These are phyloP conservation scores for Battus philenor DNA, from an alignment of 1,140 invertebrate genomes.

Conservation along the genomic window DNA sequence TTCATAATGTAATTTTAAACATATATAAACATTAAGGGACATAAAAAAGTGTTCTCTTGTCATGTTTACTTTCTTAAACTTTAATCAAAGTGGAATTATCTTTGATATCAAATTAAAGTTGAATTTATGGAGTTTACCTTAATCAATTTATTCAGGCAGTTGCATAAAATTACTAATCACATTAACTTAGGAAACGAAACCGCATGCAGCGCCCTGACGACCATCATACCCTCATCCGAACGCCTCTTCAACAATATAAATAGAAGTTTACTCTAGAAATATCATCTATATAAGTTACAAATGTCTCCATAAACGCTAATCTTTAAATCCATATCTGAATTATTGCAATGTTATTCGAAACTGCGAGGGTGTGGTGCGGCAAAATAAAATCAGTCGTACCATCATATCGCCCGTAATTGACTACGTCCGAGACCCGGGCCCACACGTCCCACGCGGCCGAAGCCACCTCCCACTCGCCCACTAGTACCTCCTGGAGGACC, in stretches of 20 bases:
- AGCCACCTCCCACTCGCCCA: background rate
- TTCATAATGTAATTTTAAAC: too few species aligned
- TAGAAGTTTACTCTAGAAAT: slow-evolving; percentile 12
- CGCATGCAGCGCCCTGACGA: background rate
- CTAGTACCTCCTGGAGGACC: slow-evolving; percentile 12
- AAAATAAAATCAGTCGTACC: slow-evolving; percentile 28
- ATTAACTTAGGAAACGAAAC: slow-evolving; percentile 15
- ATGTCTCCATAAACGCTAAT: background rate
- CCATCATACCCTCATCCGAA: slow-evolving; percentile 2
- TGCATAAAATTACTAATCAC: slow-evolving; percentile 14
- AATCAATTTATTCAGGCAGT: too few species aligned
- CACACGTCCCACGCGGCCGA: slow-evolving; percentile 6
- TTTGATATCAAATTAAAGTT: too few species aligned
- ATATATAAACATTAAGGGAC: too few species aligned
- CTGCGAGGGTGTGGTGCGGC: slow-evolving; percentile 6
- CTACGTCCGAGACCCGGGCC: slow-evolving; percentile 16
- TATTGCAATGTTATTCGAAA: slow-evolving; percentile 10
- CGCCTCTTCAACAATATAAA: slow-evolving; percentile 6
- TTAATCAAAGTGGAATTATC: too few species aligned
- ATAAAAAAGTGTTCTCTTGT: too few species aligned
- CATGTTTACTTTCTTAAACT: too few species aligned
- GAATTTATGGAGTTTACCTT: too few species aligned
- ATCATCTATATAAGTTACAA: slow-evolving; percentile 13
- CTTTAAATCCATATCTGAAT: background rate
- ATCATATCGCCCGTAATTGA: slow-evolving; percentile 28